Base-by-base conservation (phyloP, 2,113 vertebrate species). In the Salvelinus namaycush region DNA sequence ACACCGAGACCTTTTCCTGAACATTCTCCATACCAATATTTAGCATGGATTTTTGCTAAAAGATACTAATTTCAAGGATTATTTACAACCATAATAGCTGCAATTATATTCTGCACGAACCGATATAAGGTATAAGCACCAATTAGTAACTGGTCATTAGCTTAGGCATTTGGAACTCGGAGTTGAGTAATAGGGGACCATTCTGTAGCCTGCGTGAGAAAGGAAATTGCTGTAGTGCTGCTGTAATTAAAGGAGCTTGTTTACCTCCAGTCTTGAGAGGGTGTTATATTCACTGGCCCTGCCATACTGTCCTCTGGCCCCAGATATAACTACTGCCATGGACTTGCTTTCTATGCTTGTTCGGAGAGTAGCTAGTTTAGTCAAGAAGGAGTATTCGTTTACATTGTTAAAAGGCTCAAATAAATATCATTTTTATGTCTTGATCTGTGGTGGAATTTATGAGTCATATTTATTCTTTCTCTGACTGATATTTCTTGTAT, bases 121-220 rank as follows among this genome's bases (percentile, higher is more conserved):
- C 87, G 89, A 93, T 93, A 94, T 91, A 93, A 93, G 91, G 93
- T 94, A 93, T 93, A 93, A 94, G 93, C 93, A 94, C 92, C 93
- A 94, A 94, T 94, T 94, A 93, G 92, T 89, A 93, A 93, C 87
- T 93, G 93, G 92, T 94, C 92, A 94, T 94, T 94, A 94, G 94
- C 94, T 92, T 93, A 91, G 94, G 93, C 93, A 93, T 92, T 93
- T 85, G 88, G 91, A 93, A 91, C 91, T 89, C 84, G 81, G 87
- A 92, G 91, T 92, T 87, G 93, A 93, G 91, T 93, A 94, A 93
- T 91, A 91, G 89, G 88, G 90, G 90, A 90, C 90, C 87, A 91
- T 92, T 92, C 86, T 79, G 87, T 90, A 84, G 92, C 88, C 84
- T 83, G 83, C 88, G 39, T 44, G 39, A 44, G 39, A 9, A 44